Conservation (phyloP, 30 jellyfish, hydroid and myxozoan species). For the Chrysaora quinquecirrha region DNA sequence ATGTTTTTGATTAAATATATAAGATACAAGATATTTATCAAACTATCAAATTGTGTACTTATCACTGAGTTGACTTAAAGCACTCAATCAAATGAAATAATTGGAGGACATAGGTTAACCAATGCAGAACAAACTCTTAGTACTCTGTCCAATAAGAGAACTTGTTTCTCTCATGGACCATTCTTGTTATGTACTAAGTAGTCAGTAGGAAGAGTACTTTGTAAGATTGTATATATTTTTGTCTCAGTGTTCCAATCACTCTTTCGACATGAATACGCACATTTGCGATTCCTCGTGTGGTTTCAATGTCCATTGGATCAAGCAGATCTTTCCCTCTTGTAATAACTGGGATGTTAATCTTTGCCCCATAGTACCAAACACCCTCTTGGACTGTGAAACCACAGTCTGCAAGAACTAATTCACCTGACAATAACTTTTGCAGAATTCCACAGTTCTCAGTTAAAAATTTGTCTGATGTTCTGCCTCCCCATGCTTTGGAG, state of each 20-base stretch:
- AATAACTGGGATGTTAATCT: slow-evolving; percentile 25
- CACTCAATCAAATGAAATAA: slow-evolving; percentile 2
- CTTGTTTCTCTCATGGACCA: neutral
- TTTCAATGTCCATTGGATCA: slow-evolving; percentile 27
- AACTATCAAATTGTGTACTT: no score
- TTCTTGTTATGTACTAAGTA: neutral
- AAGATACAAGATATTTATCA: no score
- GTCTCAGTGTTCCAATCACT: slow-evolving; percentile 43
- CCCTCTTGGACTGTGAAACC: slow-evolving; percentile 37
- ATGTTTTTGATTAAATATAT: no score
- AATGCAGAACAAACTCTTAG: slow-evolving; percentile 25
- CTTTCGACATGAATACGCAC: slow-evolving; percentile 49
- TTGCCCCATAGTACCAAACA: slow-evolving; percentile 15
- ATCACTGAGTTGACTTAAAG: neutral
- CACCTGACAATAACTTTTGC: slow-evolving; percentile 31
- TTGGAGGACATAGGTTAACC: slow-evolving; percentile 5
- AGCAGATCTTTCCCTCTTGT: slow-evolving; percentile 37
- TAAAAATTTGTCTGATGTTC: slow-evolving; percentile 45
- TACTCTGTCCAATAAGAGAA: neutral
- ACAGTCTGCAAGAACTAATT: slow-evolving; percentile 32
- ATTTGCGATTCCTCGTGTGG: slow-evolving; percentile 45
- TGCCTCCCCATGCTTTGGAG: slow-evolving; percentile 72
- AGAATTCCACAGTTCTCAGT: slow-evolving; percentile 37
- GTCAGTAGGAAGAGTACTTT: slow-evolving; percentile 34
- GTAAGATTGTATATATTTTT: slow-evolving; percentile 27